phyloP scores from a whole-genome alignment of 2,888 invertebrate species.

The Smittia sp. region DNA sequence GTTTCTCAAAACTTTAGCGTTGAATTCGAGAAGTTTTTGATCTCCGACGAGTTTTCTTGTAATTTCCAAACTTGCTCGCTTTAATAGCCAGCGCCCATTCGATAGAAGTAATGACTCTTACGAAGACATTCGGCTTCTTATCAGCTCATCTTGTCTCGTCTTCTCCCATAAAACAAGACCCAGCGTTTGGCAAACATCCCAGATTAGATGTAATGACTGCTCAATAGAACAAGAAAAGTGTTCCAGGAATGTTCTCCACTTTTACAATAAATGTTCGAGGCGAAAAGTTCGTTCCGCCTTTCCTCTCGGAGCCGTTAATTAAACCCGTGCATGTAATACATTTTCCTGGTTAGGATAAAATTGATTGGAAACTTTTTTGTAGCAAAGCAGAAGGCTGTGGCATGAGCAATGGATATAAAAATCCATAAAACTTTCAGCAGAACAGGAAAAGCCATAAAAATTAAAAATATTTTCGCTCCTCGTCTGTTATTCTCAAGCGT shows the following conservation, averaged over 20 bases:
- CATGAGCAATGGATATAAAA: slow-evolving; percentile 18
- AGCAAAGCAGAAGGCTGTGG: background rate
- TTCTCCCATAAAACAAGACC: background rate
- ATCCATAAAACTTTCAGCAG: slow-evolving; percentile 40
- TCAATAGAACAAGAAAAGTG: background rate
- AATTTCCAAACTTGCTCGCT: no score
- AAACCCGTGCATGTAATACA: slow-evolving; percentile 3
- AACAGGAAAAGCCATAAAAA: slow-evolving; percentile 35
- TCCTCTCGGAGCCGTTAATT: background rate
- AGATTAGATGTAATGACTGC: background rate
- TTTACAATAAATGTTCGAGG: background rate
- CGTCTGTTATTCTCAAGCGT: background rate
- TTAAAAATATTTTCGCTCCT: slow-evolving; percentile 32
- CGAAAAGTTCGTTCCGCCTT: background rate
- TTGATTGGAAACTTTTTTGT: slow-evolving; percentile 19
- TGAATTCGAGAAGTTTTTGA: no score
- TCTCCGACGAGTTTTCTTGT: no score
- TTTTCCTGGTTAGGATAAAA: background rate
- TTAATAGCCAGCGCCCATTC: no score
- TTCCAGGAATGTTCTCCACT: background rate
- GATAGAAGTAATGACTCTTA: no score
- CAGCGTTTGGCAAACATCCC: background rate
- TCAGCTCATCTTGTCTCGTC: background rate
- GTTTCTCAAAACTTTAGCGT: no score
- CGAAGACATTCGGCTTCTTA: no score